Percentiles rank a stretch among this genome's conserved stretches.
Conservation (phyloP, 1,140 invertebrate genomes). For the Drosophila tropicalis region DNA sequence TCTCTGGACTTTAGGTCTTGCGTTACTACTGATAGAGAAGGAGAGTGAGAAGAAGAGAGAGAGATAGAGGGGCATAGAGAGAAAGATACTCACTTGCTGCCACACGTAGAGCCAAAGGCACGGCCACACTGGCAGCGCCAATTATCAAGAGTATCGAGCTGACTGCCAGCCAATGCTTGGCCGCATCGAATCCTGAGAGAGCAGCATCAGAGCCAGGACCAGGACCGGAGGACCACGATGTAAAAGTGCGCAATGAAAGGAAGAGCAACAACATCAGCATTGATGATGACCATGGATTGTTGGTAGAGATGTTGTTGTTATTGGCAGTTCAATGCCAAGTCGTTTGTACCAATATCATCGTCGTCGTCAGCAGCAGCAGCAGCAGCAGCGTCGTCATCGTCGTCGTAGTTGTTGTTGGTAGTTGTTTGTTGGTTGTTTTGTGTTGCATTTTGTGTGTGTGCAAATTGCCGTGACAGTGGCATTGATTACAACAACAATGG, state of each 20-base stretch:
- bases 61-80: not conserved
- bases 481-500: conserved; percentile 72
- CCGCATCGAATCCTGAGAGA: conserved; percentile 84
- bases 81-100: conserved; percentile 84
- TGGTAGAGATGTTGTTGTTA: conserved; percentile 28
- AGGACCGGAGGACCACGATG: not conserved
- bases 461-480: conserved; percentile 79
- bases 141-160: conserved; percentile 87
- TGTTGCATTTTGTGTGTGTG: conserved; percentile 79
- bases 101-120: conserved; percentile 87
- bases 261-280: conserved; percentile 53
- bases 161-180: conserved; percentile 87
- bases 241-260: not conserved
- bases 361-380: conserved; percentile 24
- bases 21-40: not conserved
- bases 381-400: conserved; percentile 38
- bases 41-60: not conserved
- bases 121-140: conserved; percentile 87
- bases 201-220: not conserved
- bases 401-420: conserved; percentile 46
- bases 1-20: conserved; percentile 33
- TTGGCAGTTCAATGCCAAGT: conserved; percentile 77
- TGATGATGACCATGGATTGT: conserved; percentile 59
- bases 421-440: conserved; percentile 63
- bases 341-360: conserved; percentile 56